These are phyloP conservation scores for Clinocottus analis DNA, from an alignment of 2,113 vertebrate genomes.

Conservation along the genomic window DNA sequence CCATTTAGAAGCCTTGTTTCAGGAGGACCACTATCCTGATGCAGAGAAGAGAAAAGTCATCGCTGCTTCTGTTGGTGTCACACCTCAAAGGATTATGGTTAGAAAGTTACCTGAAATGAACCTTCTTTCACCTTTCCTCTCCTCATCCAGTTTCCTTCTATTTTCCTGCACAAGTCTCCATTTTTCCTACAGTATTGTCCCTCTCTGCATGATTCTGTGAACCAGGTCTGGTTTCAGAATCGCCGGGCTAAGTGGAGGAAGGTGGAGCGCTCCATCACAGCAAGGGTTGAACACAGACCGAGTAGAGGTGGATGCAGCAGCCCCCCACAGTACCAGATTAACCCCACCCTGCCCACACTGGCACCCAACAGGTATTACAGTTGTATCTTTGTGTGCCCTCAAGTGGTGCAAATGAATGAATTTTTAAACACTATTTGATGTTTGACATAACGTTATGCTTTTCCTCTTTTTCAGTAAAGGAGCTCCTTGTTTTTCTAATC, in stretches of 20 bases:
- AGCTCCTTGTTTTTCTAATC: constrained; percentile 50
- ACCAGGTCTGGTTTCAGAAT: constrained; percentile 98
- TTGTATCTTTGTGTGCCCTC: not conserved
- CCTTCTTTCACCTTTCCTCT: not conserved
- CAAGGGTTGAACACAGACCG: constrained; percentile 72
- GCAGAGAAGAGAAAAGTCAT: constrained; percentile 91
- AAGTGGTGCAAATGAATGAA: not conserved
- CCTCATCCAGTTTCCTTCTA: not conserved
- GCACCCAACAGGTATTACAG: constrained; percentile 56
- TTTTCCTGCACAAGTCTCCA: not conserved
- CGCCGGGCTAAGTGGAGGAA: constrained; percentile 95
- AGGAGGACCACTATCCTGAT: constrained; percentile 95
- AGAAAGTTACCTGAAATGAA: constrained; percentile 13
- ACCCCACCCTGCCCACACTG: constrained; percentile 31
- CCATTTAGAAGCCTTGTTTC: constrained; percentile 90
- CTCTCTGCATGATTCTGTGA: constrained; percentile 10
- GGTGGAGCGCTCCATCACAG: constrained; percentile 75
- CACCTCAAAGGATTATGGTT: constrained; percentile 94
- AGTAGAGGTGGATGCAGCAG: constrained; percentile 35
- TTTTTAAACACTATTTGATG: not conserved
- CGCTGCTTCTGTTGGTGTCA: constrained; percentile 89
- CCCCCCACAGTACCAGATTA: constrained; percentile 50
- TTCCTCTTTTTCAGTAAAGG: constrained; percentile 43
- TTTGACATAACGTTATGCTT: not conserved
- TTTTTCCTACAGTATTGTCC: not conserved